Evolutionary conservation across 35 echinoderm and acorn worm genomes (phyloP), one percentile per base, ranked within the genome.

Genomic region (Acanthaster planci): DNA sequence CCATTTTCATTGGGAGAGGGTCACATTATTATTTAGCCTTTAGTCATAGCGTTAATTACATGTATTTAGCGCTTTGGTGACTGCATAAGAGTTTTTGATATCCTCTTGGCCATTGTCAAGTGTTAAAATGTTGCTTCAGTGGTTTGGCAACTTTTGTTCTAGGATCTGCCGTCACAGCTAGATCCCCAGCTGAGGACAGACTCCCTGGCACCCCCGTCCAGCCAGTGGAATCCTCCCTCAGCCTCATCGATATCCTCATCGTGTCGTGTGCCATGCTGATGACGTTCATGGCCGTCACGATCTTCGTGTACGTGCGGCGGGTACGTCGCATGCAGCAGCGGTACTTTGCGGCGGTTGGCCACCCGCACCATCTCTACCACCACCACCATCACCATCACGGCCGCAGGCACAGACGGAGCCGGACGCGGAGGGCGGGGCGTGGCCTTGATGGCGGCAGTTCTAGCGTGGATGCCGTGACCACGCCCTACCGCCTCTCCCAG

Each of bases 241-340:
- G 78, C 18, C 67, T 78, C 26, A 67, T 67, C 7, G 80, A 89
- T 50, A 78, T 89, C 15, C 87, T 89, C 15, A 84, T 89, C 37
- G 80, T 89, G 16, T 84, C 87, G 2, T 89, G 80, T 29, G 80
- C 87, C 14, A 83, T 89, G 80, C 60, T 89, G 32, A 84, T 89
- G 80, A 67, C 87, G 12, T 81, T 89, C 51, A 47, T 89, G 29
- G 80, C 77, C 54, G 55, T 89, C 54, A 83, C 80, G 29, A 82
- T 89, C 30, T 79, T 89, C 51, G 75, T 89, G 26, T 89, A 89
- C 59, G 38, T 89, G 27, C 58, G 58, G 1, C 79, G 87, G 32
- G 79, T 81, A 0, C 79, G 81, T 17, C 87, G 87, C 21, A 89
- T 81, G 40, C 80, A 81, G n/a, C 87, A 89, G 37, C 80, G 87